These are phyloP conservation scores for Eudorcas thomsonii DNA, from an alignment of 2,113 vertebrate genomes.

Conservation along the genomic window DNA sequence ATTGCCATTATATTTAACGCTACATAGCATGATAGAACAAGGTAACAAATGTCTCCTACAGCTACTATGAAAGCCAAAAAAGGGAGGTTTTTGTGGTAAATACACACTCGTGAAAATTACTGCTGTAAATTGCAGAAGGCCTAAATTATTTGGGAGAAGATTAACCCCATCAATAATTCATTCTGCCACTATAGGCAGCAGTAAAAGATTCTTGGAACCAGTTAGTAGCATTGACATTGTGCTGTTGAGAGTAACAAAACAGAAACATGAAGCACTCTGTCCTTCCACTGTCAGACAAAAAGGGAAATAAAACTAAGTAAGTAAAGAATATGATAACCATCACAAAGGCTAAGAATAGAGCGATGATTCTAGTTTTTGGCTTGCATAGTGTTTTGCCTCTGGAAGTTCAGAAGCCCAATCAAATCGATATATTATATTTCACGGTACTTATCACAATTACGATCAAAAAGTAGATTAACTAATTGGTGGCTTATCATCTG, in stretches of 20 bases:
- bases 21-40: conserved; percentile 55
- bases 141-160: conserved; percentile 72
- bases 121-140: conserved; percentile 54
- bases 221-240: conserved; percentile 36
- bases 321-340: background rate
- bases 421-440: background rate
- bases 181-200: conserved; percentile 43
- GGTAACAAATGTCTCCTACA: conserved; percentile 67
- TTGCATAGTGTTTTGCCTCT: background rate
- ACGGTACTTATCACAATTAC: background rate
- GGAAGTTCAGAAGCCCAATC: background rate
- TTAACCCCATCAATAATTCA: conserved; percentile 61
- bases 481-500: background rate
- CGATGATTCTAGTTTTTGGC: background rate
- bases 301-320: conserved; percentile 28
- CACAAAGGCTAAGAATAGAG: background rate
- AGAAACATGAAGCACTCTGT: background rate
- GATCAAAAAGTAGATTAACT: background rate
- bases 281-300: conserved; percentile 5
- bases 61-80: conserved; percentile 64
- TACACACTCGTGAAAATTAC: conserved; percentile 36
- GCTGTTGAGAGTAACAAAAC: conserved; percentile 9
- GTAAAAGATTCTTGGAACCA: conserved; percentile 30
- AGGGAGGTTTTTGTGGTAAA: conserved; percentile 41
- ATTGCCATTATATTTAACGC: conserved; percentile 72